These are phyloP conservation scores for Drosophila repletoides DNA, from an alignment of 1,140 invertebrate species.

Conservation along the genomic window DNA sequence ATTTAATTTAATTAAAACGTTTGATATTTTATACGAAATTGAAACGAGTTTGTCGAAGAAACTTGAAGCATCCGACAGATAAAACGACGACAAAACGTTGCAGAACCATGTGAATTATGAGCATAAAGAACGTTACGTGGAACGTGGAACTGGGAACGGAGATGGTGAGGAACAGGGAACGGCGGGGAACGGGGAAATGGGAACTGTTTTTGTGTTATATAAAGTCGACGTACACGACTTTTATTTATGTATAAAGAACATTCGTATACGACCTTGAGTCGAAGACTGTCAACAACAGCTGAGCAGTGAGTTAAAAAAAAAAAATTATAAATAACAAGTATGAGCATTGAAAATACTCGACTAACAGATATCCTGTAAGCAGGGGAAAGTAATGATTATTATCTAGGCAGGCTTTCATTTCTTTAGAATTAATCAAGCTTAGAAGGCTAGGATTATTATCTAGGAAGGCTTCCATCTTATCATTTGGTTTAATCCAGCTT, in stretches of 20 bases:
- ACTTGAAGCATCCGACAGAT: background rate
- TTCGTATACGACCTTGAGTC: constrained; percentile 54
- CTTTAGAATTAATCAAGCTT: no score
- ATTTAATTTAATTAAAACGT: constrained; percentile 27
- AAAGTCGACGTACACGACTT: background rate
- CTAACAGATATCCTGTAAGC: no score
- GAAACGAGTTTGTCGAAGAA: constrained; percentile 5
- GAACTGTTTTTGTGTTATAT: constrained; percentile 4
- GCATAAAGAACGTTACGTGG: background rate
- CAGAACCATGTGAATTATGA: background rate
- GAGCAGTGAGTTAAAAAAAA: constrained; percentile 35
- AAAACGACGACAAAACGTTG: constrained; percentile 14
- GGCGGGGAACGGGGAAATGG: background rate
- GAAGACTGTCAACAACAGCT: constrained; percentile 38
- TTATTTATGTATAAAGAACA: constrained; percentile 34
- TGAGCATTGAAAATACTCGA: no score
- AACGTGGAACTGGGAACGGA: background rate
- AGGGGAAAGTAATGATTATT: no score
- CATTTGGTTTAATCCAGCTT: no score
- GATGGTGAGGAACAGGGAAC: background rate
- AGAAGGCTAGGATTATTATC: no score
- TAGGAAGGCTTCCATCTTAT: no score
- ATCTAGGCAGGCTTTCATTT: no score
- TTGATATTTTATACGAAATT: constrained; percentile 5
- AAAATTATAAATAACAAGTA: constrained; percentile 61